These are phyloP conservation scores for Pelusios castaneus DNA, from an alignment of 2,113 vertebrate genomes.

Conservation along the genomic window DNA sequence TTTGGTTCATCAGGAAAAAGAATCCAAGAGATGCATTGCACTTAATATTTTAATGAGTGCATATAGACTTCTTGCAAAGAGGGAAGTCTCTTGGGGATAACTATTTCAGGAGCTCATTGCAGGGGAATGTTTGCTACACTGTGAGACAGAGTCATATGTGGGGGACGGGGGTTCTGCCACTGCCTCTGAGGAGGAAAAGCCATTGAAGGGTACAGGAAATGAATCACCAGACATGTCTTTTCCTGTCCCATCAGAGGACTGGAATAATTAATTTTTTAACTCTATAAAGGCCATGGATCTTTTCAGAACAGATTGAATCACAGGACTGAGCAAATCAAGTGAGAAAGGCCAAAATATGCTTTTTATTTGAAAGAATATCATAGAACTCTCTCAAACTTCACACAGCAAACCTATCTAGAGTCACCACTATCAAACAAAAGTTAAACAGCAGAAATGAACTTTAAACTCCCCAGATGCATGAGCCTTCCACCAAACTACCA, in stretches of 20 bases:
- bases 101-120: not conserved
- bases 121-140: not conserved
- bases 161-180: not conserved
- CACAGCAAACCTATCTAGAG: not conserved
- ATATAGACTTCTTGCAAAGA: not conserved
- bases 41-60: slow-evolving; percentile 31
- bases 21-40: not conserved
- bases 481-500: not conserved
- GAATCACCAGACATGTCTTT: slow-evolving; percentile 22
- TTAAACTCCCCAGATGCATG: not conserved
- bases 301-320: slow-evolving; percentile 14
- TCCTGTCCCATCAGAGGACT: slow-evolving; percentile 19
- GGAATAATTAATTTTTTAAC: slow-evolving; percentile 52
- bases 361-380: not conserved
- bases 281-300: not conserved
- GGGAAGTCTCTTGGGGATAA: not conserved
- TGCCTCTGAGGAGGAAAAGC: not conserved
- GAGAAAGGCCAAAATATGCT: not conserved
- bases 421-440: not conserved
- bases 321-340: not conserved
- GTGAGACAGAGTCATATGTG: not conserved
- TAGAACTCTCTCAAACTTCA: not conserved
- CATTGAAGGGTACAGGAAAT: slow-evolving; percentile 7
- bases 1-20: not conserved
- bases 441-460: not conserved